Base-by-base conservation (phyloP, 2,888 invertebrate species). In the Ennomos quercinarius region DNA sequence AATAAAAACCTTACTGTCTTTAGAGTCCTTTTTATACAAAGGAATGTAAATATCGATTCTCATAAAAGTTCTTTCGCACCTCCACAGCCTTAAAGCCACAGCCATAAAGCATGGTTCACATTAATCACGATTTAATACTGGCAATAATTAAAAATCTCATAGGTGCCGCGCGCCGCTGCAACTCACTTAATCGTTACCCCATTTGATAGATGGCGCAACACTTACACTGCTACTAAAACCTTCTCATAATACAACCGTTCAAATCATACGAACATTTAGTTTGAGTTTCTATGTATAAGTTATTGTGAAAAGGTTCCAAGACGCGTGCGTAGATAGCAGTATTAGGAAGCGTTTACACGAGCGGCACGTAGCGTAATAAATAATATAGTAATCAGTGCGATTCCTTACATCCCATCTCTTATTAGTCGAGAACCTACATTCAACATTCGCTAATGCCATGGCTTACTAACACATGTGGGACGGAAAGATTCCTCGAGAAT, bases 331-430 rank as follows among this genome's bases (percentile, higher is more conserved):
- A 85, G 85, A 84, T 84, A 80, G 80, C 76, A 84, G 88, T 89
- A 91, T 91, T 91, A 91, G 84, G 89, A 85, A 88, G 88, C 91
- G 91, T 91, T 91, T 91, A 91, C 89, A 92, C 87, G 85, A 80
- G 83, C 80, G 86, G 89, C 92, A 92, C 92, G 92, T 91, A 91
- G 83, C 70, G 90, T 89, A 91, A 92, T 91, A 92, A 91, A 92
- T 91, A 91, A 91, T 90, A 87, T 87, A 91, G 91, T 92, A 92
- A 92, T 92, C 92, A 92, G 91, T 81, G 88, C 87, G 84, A 91
- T 91, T 91, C 90, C 91, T 92, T 90, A 91, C 91, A 91, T 91
- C 91, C 91, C 86, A 82, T 80, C 86, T 86, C 91, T 91, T 91
- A 90, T 90, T 89, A 91, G 90, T 83, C 87, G 87, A 83, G 89